Evolutionary conservation across 2,888 invertebrate species (phyloP).

Genomic region (Agapostemon virescens): DNA sequence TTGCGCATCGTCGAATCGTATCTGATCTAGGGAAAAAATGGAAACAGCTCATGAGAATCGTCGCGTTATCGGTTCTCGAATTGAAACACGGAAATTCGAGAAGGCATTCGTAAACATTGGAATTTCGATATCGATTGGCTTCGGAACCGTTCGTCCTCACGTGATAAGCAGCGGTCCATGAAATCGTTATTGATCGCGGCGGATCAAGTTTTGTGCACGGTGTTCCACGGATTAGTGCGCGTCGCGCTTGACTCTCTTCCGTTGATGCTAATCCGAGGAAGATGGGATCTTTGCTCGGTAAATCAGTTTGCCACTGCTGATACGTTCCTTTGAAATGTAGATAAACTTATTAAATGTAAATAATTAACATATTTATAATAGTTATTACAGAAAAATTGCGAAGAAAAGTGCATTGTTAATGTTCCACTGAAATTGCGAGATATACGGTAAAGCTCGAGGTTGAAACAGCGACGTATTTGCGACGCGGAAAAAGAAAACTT

Average conservation of each 20-base stretch:
- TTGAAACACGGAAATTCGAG: background rate
- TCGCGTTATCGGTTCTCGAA: no score
- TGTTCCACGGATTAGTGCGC: background rate
- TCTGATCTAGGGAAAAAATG: background rate
- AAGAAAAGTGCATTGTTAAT: background rate
- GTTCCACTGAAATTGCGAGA: background rate
- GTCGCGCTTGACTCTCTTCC: background rate
- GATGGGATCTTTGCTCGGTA: background rate
- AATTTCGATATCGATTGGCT: conserved; percentile 15
- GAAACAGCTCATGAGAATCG: background rate
- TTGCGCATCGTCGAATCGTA: background rate
- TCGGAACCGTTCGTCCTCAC: background rate
- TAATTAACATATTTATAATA: background rate
- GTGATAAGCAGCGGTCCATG: background rate
- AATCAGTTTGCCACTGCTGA: background rate
- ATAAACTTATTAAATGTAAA: background rate
- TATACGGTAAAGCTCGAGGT: background rate
- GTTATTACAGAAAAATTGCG: background rate
- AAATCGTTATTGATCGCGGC: background rate
- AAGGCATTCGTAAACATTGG: background rate
- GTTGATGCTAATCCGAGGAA: background rate
- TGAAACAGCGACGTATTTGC: background rate
- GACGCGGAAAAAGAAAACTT: background rate
- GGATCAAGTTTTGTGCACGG: background rate
- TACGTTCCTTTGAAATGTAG: background rate